These are phyloP conservation scores for Portevinia maculata DNA, from an alignment of 2,888 invertebrate species.

Conservation along the genomic window DNA sequence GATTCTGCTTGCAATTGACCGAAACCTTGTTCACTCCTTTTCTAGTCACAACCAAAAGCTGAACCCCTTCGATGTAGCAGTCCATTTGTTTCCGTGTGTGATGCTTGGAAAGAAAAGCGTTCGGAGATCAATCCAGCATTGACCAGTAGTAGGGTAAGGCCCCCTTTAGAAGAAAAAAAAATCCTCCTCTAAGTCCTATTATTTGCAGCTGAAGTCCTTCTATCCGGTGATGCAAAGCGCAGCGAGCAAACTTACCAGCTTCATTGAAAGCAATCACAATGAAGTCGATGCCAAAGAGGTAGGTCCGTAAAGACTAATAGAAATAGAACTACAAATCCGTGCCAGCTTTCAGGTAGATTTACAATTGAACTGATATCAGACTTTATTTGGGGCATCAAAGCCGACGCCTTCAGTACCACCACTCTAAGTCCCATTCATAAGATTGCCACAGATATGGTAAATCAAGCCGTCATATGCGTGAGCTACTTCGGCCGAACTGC, in stretches of 20 bases:
- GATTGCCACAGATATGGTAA: conserved; percentile 71
- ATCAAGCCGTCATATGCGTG: conserved; percentile 73
- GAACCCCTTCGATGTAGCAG: conserved; percentile 77
- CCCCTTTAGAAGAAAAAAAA: too few species aligned
- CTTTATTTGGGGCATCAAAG: conserved; percentile 82
- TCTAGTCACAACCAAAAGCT: conserved; percentile 70
- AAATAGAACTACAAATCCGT: not conserved
- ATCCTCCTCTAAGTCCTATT: too few species aligned
- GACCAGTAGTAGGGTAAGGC: conserved; percentile 82
- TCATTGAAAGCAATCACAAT: conserved; percentile 78
- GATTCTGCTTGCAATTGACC: too few species aligned
- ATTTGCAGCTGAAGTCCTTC: conserved; percentile 80
- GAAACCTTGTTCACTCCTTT: too few species aligned
- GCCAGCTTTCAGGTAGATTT: conserved; percentile 77
- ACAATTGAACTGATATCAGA: conserved; percentile 81
- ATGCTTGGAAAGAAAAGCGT: conserved; percentile 83
- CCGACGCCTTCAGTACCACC: conserved; percentile 77
- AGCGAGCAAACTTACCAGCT: conserved; percentile 80
- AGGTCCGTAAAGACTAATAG: conserved; percentile 75
- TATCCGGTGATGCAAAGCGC: conserved; percentile 82
- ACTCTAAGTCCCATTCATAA: conserved; percentile 57
- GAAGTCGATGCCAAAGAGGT: conserved; percentile 82
- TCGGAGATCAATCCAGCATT: conserved; percentile 83
- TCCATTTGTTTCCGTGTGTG: conserved; percentile 83
- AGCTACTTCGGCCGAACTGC: conserved; percentile 75